These are phyloP conservation scores for Lepus americanus DNA, from an alignment of 2,113 vertebrate species.

Conservation along the genomic window DNA sequence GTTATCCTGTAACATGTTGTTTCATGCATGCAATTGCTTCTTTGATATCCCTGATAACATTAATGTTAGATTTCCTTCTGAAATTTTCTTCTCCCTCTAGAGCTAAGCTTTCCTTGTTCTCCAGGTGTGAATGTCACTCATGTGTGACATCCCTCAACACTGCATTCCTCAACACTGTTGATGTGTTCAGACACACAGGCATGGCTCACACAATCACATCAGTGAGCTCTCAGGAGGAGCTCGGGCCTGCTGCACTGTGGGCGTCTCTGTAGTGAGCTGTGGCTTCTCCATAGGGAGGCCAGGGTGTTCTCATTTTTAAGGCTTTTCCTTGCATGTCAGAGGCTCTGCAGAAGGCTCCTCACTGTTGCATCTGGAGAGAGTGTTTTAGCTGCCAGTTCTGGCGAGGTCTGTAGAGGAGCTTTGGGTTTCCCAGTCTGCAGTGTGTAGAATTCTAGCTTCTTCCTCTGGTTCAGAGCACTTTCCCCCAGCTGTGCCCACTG, in stretches of 20 bases:
- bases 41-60: neutral
- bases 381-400: neutral
- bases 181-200: neutral
- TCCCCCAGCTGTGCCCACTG: fast-evolving
- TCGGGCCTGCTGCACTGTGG: neutral
- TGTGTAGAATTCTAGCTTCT: neutral
- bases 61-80: neutral
- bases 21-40: neutral
- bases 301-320: neutral
- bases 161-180: neutral
- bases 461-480: neutral
- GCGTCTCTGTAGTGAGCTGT: neutral
- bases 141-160: too few relatives aligned
- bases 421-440: neutral
- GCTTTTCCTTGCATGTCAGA: neutral
- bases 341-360: neutral
- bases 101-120: neutral
- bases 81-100: neutral
- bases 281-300: neutral
- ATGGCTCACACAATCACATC: too few relatives aligned
- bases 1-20: neutral
- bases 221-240: neutral
- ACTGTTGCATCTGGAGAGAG: neutral
- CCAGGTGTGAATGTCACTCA: neutral
- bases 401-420: neutral